Base-by-base conservation (phyloP, 2,113 vertebrate genomes). In the Capricornis sumatraensis region DNA sequence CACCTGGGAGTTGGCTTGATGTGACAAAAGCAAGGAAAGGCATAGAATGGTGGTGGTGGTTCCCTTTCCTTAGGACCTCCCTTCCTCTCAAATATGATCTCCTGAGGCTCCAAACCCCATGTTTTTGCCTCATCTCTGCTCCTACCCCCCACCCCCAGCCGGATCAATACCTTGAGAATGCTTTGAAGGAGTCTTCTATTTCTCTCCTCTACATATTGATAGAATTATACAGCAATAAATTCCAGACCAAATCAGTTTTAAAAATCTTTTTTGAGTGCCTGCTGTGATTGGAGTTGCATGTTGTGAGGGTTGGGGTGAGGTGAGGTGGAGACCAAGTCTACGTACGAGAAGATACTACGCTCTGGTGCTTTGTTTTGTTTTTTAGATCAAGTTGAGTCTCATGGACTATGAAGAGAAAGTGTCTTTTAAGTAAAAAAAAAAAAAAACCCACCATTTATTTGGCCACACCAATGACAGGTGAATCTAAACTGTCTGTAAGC, bases 331-430 rank as follows among this genome's bases (percentile, higher is more conserved):
- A 88, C 58, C 19, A 55, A 89, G 33, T 43, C 47, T 87, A 1
- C 45, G 28, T 27, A 74, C 25, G 23, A 92, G 40, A 86, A 13
- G 45, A 76, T 79, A 88, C 30, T 94, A 40, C 40, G 21, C 90
- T 90, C 45, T n/a, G 13, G 40, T 88, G 64, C 25, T 45, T 94
- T 95, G n/a, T 88, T 96, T 94, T 96, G 83, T 27, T 83, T 95
- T 96, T 81, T 62, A 82, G 53, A 83, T 43, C 43, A 96, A 88
- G 60, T 67, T 91, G 58, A 92, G 5, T 67, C 30, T 58, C 33
- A 47, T 64, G 45, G 23, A 52, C 58, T 50, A 85, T 67, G 64
- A 95, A 90, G 21, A 95, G 19, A 87, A 89, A 89, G n/a, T 84
- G 1, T 47, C 33, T 95, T 94, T 83, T 90, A 91, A 60, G 21